phyloP scores from a whole-genome alignment of 2,797 vertebrate species.

The Urophycis tenuis region DNA sequence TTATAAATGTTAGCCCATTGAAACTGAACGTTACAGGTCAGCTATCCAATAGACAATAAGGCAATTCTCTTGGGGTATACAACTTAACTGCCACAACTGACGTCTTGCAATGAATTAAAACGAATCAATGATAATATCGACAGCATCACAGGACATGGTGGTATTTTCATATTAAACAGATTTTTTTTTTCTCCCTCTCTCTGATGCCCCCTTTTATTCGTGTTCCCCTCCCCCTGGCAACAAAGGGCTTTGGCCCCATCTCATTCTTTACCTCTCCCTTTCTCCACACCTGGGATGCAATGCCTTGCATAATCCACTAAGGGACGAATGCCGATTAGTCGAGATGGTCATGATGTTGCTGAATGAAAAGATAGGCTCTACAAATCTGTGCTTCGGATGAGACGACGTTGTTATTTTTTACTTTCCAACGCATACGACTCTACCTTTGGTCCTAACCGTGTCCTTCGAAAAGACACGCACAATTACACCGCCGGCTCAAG shows the following conservation, averaged over 20 bases:
- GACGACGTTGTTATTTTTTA: background rate
- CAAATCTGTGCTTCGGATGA: background rate
- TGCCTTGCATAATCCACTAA: slow-evolving; percentile 62
- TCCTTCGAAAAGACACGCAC: background rate
- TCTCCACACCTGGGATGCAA: slow-evolving; percentile 66
- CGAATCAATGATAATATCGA: background rate
- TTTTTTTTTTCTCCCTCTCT: slow-evolving; percentile 43
- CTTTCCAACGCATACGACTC: background rate
- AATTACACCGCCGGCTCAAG: background rate
- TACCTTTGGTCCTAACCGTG: background rate
- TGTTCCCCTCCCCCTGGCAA: slow-evolving; percentile 22
- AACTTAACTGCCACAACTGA: background rate
- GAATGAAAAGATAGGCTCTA: background rate
- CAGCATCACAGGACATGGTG: slow-evolving; percentile 7
- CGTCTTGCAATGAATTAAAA: background rate
- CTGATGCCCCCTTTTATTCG: slow-evolving; percentile 56
- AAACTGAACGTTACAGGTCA: background rate
- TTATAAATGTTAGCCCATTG: background rate
- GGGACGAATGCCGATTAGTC: slow-evolving; percentile 50
- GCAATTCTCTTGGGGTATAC: background rate
- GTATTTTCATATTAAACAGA: background rate
- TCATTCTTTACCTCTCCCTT: slow-evolving; percentile 46
- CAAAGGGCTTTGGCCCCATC: slow-evolving; percentile 28
- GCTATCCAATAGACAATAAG: background rate
- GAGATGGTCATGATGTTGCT: slow-evolving; percentile 16